Conservation (phyloP, 2,888 invertebrate species). For the Andrena praecox region DNA sequence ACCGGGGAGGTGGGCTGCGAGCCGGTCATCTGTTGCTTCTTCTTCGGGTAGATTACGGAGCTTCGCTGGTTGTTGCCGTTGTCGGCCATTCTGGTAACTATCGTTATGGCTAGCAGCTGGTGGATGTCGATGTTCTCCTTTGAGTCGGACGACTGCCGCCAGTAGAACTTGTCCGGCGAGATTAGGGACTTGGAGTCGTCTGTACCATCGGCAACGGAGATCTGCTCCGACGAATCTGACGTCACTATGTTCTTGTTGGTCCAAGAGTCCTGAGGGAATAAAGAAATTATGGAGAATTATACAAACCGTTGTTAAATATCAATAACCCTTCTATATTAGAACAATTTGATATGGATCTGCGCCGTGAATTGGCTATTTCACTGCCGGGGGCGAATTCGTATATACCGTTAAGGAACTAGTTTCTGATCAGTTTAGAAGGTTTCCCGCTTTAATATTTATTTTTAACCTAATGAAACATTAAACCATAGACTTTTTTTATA, state of each 20-base stretch:
- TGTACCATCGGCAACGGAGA: constrained; percentile 74
- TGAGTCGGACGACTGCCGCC: constrained; percentile 80
- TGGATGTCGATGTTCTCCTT: constrained; percentile 82
- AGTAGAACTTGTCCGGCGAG: constrained; percentile 78
- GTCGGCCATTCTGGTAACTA: constrained; percentile 81
- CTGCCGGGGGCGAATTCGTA: too few relatives aligned
- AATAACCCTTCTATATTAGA: too few relatives aligned
- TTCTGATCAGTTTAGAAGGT: too few relatives aligned
- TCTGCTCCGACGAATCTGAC: constrained; percentile 68
- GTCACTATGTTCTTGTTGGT: constrained; percentile 61
- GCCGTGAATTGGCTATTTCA: too few relatives aligned
- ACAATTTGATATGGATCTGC: too few relatives aligned
- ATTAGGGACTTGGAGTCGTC: constrained; percentile 76
- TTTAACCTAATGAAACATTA: too few relatives aligned
- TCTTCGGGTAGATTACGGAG: constrained; percentile 79
- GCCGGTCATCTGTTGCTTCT: constrained; percentile 75
- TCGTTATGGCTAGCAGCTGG: constrained; percentile 80
- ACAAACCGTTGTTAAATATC: too few relatives aligned
- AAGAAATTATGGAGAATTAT: neutral
- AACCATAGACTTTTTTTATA: too few relatives aligned
- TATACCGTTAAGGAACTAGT: too few relatives aligned
- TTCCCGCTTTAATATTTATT: too few relatives aligned
- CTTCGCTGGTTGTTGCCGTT: constrained; percentile 81
- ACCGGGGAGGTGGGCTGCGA: constrained; percentile 79
- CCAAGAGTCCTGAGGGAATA: constrained; percentile 76